Evolutionary conservation across 1,140 invertebrate species (phyloP).

Genomic region (Ceratitis capitata): DNA sequence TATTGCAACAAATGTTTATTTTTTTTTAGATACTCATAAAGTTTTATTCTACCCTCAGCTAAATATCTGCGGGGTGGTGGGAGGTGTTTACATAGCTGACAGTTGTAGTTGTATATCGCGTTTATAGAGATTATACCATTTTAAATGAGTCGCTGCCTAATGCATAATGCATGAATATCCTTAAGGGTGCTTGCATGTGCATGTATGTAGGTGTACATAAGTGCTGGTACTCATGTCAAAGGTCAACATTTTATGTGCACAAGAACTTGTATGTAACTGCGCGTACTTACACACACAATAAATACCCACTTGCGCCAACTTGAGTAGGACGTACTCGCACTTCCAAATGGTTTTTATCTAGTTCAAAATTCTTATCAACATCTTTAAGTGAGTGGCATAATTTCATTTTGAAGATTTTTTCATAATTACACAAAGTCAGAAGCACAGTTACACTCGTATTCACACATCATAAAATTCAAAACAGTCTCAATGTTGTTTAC

Average conservation of each 20-base stretch:
- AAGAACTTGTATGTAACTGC: conserved; percentile 4
- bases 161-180: not conserved
- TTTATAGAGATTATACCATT: not conserved
- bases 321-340: not conserved
- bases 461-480: not conserved
- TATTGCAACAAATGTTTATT: not conserved
- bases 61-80: not conserved
- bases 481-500: not conserved
- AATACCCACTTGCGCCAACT: not conserved
- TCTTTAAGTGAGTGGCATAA: conserved; percentile 37
- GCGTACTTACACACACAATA: not conserved
- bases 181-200: not conserved
- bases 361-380: conserved; percentile 20
- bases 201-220: not conserved
- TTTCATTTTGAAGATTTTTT: not conserved
- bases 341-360: not conserved
- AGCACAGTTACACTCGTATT: not conserved
- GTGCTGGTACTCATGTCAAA: not conserved
- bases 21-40: too few species aligned
- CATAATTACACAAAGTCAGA: not conserved
- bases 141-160: not conserved
- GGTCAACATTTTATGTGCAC: conserved; percentile 17
- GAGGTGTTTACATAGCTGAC: not conserved
- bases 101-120: not conserved
- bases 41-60: not conserved